Conservation (phyloP, 1,140 invertebrate genomes). For the Pachyrhynchus sulphureomaculatus region DNA sequence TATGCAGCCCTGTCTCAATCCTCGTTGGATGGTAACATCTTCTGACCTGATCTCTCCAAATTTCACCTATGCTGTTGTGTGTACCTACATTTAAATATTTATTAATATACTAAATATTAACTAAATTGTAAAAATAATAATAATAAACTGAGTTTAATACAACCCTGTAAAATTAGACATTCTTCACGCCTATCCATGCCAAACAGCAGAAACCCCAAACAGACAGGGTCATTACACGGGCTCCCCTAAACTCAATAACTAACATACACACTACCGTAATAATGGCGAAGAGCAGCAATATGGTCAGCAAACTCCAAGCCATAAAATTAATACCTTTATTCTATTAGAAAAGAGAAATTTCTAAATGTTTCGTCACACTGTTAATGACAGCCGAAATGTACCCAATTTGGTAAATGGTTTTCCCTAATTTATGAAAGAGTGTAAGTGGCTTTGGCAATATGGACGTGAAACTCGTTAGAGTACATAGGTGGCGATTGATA, state of each 20-base stretch:
- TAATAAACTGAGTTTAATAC: too few relatives aligned
- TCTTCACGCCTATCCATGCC: neutral
- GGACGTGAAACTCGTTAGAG: conserved; percentile 2
- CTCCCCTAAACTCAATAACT: neutral
- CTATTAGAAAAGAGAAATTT: conserved; percentile 19
- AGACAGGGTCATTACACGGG: neutral
- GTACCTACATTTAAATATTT: too few relatives aligned
- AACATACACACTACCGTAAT: conserved; percentile 6
- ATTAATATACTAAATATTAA: too few relatives aligned
- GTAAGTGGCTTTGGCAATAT: conserved; percentile 9
- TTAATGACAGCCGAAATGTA: conserved; percentile 19
- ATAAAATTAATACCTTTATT: conserved; percentile 25
- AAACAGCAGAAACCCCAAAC: neutral
- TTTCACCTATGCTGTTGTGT: too few relatives aligned
- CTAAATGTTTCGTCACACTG: conserved; percentile 17
- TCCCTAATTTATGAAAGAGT: conserved; percentile 6
- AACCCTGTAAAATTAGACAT: neutral
- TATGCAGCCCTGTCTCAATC: too few relatives aligned
- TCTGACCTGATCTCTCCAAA: too few relatives aligned
- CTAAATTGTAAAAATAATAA: too few relatives aligned
- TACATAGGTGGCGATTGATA: too few relatives aligned
- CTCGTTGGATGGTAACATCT: too few relatives aligned
- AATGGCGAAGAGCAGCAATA: conserved; percentile 11
- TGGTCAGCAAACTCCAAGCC: conserved; percentile 10
- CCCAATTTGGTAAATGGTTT: conserved; percentile 15